Evolutionary conservation across 2,113 vertebrate genomes (phyloP), one percentile per base, ranked within the genome.

Genomic region (Ochotona princeps): DNA sequence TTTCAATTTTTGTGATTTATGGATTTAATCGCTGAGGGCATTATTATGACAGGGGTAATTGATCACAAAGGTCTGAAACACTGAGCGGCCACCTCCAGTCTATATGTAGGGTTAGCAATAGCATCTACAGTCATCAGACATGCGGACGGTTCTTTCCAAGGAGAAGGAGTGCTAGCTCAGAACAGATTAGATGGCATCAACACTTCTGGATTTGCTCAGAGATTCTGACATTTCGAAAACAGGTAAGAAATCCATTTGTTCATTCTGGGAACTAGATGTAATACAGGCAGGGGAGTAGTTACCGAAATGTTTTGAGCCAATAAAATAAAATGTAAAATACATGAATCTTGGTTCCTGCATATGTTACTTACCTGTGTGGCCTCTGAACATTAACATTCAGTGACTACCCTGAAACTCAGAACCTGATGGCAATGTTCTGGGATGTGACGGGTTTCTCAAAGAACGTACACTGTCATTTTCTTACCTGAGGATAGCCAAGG

Each of bases 161-260:
- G 60, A 81, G 63, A 78, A 21, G 8, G 25, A 80, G 14, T 61
- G 72, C 72, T 94, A 83, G 76, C 49, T 89, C 47, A 54, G 44
- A 86, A 87, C 0, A 74, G 79, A 86, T 72, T 7, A n/a, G 80
- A 32, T 38, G 87, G 7, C 63, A 81, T 20, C 49, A 54, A 57
- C 49, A 91, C 32, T 51, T 18, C 79, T 54, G 78, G 92, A 76
- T 89, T 89, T 89, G 89, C 57, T 92, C 70, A 80, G 57, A 91
- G 35, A 72, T 32, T 65, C 69, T 91, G 87, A 83, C 18, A 51
- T 91, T 89, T 94, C 44, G 61, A 83, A 92, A 78, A 78, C 35
- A 88, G 63, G 51, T 8, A 26, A 38, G 67, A 57, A 87, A 74
- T 84, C 51, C 44, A 91, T 73, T 87, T 93, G 25, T 72, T 85